phyloP scores from a whole-genome alignment of 2,113 vertebrate genomes.

The Eurypyga helias region DNA sequence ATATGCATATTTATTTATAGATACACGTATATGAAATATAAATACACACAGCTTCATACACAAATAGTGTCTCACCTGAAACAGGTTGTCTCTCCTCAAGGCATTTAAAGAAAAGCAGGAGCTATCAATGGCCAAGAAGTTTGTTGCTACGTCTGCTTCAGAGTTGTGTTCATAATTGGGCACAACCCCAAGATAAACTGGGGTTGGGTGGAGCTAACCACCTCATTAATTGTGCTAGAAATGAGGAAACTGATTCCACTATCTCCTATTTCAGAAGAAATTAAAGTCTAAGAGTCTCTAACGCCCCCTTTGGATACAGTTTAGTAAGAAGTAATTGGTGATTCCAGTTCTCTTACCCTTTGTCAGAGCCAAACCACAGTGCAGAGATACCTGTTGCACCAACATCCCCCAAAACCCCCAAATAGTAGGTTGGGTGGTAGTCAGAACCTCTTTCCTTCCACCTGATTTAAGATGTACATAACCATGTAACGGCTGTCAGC shows the following conservation, averaged over 20 bases:
- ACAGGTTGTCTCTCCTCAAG: neutral
- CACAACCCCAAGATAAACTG: neutral
- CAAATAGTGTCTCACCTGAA: constrained; percentile 18
- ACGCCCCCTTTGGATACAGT: neutral
- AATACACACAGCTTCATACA: neutral
- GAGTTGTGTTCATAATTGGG: neutral
- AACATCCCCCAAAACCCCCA: neutral
- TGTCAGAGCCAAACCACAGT: neutral
- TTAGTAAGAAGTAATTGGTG: neutral
- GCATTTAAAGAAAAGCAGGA: neutral
- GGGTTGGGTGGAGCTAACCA: constrained; percentile 16
- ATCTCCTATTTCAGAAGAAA: neutral
- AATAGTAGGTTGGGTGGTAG: neutral
- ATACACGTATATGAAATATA: neutral
- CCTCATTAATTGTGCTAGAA: constrained; percentile 9
- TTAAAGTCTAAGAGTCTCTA: neutral
- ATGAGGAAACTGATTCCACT: neutral
- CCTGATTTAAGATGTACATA: neutral
- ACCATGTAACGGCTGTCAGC: neutral
- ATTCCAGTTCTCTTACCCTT: neutral
- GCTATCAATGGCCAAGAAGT: neutral
- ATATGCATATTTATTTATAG: neutral
- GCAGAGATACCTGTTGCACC: neutral
- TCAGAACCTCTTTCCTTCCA: neutral
- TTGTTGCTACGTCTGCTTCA: neutral